Percentiles rank a stretch among this genome's conserved stretches.
Conservation (phyloP, 2,113 vertebrate species). For the Myocastor coypus region DNA sequence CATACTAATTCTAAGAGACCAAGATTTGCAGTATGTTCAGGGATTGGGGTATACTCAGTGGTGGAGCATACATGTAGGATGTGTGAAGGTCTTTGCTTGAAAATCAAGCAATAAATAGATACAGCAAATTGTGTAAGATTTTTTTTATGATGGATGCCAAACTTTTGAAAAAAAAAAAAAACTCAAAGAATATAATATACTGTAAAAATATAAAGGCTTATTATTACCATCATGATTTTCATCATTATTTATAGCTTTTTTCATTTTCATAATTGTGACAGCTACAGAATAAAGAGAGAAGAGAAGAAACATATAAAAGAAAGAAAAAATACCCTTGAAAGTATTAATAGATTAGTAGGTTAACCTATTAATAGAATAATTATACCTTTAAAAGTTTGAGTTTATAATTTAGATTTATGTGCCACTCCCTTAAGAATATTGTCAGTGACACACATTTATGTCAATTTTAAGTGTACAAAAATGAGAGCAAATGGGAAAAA, state of each 20-base stretch:
- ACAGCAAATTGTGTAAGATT: neutral
- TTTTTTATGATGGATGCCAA: neutral
- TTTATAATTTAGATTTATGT: conserved; percentile 42
- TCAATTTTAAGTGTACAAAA: neutral
- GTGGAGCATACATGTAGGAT: neutral
- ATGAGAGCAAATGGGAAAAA: neutral
- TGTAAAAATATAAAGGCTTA: neutral
- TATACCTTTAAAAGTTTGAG: neutral
- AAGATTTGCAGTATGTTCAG: neutral
- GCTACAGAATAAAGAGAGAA: neutral
- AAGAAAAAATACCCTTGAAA: conserved; percentile 19
- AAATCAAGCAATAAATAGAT: neutral
- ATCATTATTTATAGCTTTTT: neutral
- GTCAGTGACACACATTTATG: neutral
- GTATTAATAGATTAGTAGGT: neutral
- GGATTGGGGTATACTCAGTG: neutral
- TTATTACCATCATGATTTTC: neutral
- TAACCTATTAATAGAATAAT: conserved; percentile 4
- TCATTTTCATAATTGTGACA: conserved; percentile 22
- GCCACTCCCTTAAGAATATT: neutral
- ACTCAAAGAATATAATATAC: neutral
- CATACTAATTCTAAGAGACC: neutral
- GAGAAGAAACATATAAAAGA: neutral
- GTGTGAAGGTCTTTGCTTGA: neutral
- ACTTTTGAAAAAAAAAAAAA: neutral